A percentile compares a stretch with the other conserved stretches of the same genome.
These are phyloP conservation scores for Tokudaia muenninki DNA, from an alignment of 2,797 vertebrate species.

Conservation along the genomic window DNA sequence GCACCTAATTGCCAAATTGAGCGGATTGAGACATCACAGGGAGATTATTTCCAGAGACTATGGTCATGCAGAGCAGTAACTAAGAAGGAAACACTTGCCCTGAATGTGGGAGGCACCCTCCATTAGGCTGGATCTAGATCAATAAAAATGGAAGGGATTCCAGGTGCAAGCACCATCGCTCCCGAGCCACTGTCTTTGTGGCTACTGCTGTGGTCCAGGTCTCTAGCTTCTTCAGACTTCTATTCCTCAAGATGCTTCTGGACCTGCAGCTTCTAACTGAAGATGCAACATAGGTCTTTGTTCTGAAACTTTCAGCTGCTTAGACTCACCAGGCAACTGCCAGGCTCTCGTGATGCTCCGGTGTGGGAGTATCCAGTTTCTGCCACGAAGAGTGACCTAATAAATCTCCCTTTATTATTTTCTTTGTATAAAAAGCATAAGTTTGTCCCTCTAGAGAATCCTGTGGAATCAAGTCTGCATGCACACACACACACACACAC, in stretches of 20 bases:
- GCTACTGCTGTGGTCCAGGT: not conserved
- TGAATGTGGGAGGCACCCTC: not conserved
- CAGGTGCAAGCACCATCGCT: not conserved
- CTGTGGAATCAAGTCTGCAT: not conserved
- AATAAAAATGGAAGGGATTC: not conserved
- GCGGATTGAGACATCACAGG: not conserved
- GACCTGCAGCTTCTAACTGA: not conserved
- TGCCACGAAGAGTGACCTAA: not conserved
- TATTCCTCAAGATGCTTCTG: too few species aligned
- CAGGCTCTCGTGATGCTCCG: not conserved
- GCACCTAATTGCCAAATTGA: not conserved
- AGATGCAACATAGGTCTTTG: not conserved
- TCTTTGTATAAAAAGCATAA: not conserved
- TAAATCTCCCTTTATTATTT: not conserved
- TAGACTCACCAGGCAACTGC: not conserved
- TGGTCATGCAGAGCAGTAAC: not conserved
- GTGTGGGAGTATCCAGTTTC: not conserved
- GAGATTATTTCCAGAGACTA: not conserved
- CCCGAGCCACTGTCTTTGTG: not conserved
- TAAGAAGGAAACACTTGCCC: not conserved
- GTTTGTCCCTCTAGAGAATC: not conserved
- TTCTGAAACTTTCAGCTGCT: not conserved
- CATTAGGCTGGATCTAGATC: not conserved
- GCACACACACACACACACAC: fast-evolving
- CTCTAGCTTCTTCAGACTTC: not conserved